Percentiles rank a stretch among this genome's conserved stretches.
Conservation (phyloP, 2,113 vertebrate species). For the Cinclus cinclus region DNA sequence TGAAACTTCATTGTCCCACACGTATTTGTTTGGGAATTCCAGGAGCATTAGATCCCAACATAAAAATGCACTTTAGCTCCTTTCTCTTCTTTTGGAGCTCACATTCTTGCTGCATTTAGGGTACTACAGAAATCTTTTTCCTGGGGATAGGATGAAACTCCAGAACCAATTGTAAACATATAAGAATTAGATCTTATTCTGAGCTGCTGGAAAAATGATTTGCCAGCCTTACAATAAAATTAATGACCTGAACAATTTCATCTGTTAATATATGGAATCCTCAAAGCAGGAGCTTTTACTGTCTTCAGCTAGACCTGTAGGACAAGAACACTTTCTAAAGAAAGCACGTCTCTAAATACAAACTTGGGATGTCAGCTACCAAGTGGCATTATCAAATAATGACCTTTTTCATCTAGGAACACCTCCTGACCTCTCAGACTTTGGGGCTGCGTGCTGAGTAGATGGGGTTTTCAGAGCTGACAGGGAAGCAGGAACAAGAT, state of each 20-base stretch:
- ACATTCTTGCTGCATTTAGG: background rate
- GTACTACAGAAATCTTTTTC: background rate
- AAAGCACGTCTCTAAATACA: constrained; percentile 11
- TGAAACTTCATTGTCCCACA: background rate
- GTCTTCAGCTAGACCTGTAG: background rate
- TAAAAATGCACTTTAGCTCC: background rate
- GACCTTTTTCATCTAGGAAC: background rate
- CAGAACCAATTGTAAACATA: background rate
- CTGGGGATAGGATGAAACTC: background rate
- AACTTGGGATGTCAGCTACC: constrained; percentile 17
- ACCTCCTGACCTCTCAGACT: background rate
- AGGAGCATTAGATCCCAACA: background rate
- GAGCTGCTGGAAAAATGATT: background rate
- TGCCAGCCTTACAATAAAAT: background rate
- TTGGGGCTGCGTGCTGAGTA: background rate
- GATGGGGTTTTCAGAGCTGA: constrained; percentile 18
- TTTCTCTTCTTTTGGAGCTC: background rate
- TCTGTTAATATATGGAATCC: background rate
- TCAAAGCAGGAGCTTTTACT: background rate
- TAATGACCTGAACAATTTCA: constrained; percentile 3
- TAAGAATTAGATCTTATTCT: background rate
- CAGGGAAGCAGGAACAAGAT: background rate
- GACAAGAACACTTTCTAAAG: background rate
- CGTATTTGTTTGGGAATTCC: background rate
- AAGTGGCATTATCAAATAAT: constrained; percentile 22